Evolutionary conservation across 2,888 invertebrate genomes (phyloP), one percentile per base, ranked within the genome.

Genomic region (Cinara cedri): DNA sequence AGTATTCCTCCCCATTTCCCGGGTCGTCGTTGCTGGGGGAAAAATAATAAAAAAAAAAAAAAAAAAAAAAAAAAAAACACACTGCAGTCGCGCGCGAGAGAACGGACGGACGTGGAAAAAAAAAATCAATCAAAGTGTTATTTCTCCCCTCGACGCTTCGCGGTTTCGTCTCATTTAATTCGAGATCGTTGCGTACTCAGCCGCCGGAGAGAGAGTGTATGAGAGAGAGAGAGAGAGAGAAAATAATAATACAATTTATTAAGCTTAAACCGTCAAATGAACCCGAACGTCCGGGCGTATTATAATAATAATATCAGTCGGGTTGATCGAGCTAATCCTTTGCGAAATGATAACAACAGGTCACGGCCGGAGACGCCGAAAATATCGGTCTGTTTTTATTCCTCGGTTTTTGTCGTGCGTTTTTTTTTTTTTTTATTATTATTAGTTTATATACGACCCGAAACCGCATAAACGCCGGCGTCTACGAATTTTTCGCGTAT

Each of bases 121-220:
- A 51, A 75, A 78, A 76, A 46, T 66, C 65, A 76, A 76, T 66
- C 76, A 68, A 60, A 57, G 57, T 60, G 68, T 78, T 68, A 68
- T 49, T 70, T 68, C 46, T 49, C 19, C 57, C 55, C 68, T 42
- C n/a, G 14, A 4, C 19, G 9, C 1, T 49, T 9, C 16, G 76
- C 49, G 66, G 76, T 76, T 57, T 78, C 76, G 60, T 76, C 46
- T 66, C 54, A 57, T 66, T 76, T 76, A 66, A 76, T 76, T 57
- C 66, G 55, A 66, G 66, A 76, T 66, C 55, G 46, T 66, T 66
- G 55, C 26, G n/a, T n/a, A 24, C 34, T 8, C 9, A 14, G 44
- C 21, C 63, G 11, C 63, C 26, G 63, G 42, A 70, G 34, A 71
- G 34, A 44, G 42, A 44, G 1, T 13, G 24, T 19, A 6, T 4